These are phyloP conservation scores for Nephrocerus scutellatus DNA, from an alignment of 2,888 invertebrate species.

Conservation along the genomic window DNA sequence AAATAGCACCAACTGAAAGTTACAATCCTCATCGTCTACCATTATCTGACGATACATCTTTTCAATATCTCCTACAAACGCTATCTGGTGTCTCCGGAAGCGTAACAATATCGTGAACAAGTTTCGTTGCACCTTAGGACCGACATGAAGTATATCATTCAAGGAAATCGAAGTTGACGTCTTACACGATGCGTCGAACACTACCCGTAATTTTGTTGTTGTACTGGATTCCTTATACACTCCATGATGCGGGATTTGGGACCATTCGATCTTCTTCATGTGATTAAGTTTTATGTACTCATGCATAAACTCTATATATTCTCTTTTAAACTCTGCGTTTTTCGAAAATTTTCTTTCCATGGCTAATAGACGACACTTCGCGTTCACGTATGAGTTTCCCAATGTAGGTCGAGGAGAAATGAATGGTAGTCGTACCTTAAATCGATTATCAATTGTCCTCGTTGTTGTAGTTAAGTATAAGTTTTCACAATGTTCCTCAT, in stretches of 20 bases:
- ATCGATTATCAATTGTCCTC: too few relatives aligned
- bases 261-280: too few relatives aligned
- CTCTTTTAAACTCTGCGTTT: too few relatives aligned
- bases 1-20: conserved; percentile 18
- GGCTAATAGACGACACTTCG: too few relatives aligned
- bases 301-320: too few relatives aligned
- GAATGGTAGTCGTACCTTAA: too few relatives aligned
- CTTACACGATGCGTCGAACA: conserved; percentile 16
- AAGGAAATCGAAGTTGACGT: conserved; percentile 8
- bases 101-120: conserved; percentile 13
- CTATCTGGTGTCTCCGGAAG: conserved; percentile 16
- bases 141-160: conserved; percentile 19
- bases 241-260: conserved; percentile 17
- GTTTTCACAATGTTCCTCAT: too few relatives aligned
- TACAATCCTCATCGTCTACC: conserved; percentile 14
- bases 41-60: conserved; percentile 19
- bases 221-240: conserved; percentile 20
- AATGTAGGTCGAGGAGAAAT: too few relatives aligned
- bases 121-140: conserved; percentile 19
- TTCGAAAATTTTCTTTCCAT: too few relatives aligned
- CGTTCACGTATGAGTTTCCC: too few relatives aligned
- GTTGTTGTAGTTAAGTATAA: too few relatives aligned
- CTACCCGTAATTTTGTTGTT: conserved; percentile 17
- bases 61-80: conserved; percentile 20
- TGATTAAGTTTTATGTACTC: too few relatives aligned